phyloP scores from a whole-genome alignment of 1,140 invertebrate genomes.

The Saccostrea echinata region DNA sequence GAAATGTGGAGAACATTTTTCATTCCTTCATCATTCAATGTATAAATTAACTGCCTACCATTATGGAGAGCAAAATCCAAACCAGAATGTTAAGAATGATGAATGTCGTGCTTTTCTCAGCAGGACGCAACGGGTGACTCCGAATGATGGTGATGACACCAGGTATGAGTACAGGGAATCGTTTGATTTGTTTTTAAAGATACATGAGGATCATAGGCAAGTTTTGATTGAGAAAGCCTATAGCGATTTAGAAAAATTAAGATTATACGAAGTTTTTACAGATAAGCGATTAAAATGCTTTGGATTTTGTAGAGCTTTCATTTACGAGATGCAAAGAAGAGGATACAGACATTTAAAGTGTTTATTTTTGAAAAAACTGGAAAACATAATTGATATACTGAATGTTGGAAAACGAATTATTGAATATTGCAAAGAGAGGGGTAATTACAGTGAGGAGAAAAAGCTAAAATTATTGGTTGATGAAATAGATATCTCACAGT shows the following conservation, averaged over 20 bases:
- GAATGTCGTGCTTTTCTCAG: too few species aligned
- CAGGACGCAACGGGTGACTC: neutral
- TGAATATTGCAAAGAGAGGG: neutral
- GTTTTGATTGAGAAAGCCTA: neutral
- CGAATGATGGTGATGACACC: neutral
- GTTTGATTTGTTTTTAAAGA: neutral
- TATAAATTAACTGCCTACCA: neutral
- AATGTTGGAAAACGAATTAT: neutral
- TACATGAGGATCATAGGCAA: neutral
- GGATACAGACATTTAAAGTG: neutral
- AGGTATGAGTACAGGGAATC: neutral
- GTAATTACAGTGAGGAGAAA: neutral
- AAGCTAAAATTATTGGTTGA: neutral
- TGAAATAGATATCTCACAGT: too few species aligned
- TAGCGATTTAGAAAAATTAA: neutral
- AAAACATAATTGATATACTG: neutral
- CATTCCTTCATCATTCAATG: neutral
- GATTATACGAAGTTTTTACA: too few species aligned
- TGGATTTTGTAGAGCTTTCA: too few species aligned
- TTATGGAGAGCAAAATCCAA: neutral
- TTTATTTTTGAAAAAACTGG: neutral
- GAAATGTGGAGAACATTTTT: neutral
- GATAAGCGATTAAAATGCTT: too few species aligned
- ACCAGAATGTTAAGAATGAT: neutral
- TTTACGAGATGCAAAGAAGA: neutral